Evolutionary conservation across 2,888 invertebrate species (phyloP).

Genomic region (Pardosa pseudoannulata): DNA sequence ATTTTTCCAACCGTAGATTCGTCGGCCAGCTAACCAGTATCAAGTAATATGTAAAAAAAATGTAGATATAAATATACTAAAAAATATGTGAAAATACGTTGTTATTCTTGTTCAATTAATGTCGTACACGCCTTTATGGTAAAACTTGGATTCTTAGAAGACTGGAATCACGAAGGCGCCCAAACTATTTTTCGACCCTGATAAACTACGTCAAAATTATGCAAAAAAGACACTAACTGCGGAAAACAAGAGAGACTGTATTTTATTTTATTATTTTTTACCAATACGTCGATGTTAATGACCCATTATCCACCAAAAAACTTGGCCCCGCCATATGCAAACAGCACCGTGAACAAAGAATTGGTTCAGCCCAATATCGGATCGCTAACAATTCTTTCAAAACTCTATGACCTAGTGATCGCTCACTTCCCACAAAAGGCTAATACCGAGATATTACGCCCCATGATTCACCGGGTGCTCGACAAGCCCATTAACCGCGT

Average conservation of each 20-base stretch:
- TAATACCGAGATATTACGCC: not conserved
- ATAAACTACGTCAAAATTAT: not conserved
- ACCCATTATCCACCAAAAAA: not conserved
- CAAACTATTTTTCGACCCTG: no score
- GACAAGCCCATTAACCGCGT: conserved; percentile 4
- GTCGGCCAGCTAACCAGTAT: no score
- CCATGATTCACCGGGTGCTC: not conserved
- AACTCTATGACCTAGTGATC: conserved; percentile 4
- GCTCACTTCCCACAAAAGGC: not conserved
- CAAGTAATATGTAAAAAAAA: no score
- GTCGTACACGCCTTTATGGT: no score
- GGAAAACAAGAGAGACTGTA: not conserved
- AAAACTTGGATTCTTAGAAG: no score
- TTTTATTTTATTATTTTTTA: no score
- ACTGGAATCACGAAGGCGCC: no score
- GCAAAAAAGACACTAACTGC: not conserved
- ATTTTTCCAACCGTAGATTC: no score
- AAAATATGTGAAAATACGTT: no score
- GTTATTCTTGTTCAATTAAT: no score
- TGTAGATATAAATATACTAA: no score
- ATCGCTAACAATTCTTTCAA: not conserved
- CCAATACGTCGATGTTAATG: not conserved
- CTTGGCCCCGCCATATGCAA: not conserved
- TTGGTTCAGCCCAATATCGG: not conserved
- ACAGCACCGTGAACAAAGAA: not conserved